Percentiles rank a stretch among this genome's conserved stretches.
Conservation (phyloP, 1,140 invertebrate genomes). For the Musca domestica region DNA sequence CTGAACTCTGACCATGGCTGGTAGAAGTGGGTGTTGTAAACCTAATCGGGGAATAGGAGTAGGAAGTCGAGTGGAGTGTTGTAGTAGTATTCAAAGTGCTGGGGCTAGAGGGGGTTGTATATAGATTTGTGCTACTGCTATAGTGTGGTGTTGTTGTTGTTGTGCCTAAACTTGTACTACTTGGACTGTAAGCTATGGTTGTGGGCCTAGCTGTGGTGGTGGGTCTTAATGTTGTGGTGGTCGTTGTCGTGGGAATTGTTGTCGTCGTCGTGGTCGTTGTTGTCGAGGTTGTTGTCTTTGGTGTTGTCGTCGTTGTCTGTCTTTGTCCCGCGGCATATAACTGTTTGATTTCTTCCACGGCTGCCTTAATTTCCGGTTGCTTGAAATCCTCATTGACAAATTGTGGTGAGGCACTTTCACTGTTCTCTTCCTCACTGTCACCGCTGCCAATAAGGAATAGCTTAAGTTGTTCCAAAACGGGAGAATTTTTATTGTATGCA, state of each 20-base stretch:
- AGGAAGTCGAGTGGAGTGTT: slow-evolving; percentile 28
- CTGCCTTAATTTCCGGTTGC: slow-evolving; percentile 35
- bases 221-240: slow-evolving; percentile 40
- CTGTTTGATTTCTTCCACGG: slow-evolving; percentile 40
- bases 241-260: slow-evolving; percentile 26
- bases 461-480: slow-evolving; percentile 44
- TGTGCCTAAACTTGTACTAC: background rate
- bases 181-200: slow-evolving; percentile 32
- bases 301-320: slow-evolving; percentile 10
- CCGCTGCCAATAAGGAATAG: slow-evolving; percentile 39
- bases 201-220: slow-evolving; percentile 34
- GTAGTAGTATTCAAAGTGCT: slow-evolving; percentile 32
- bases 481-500: slow-evolving; percentile 25
- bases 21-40: too few species aligned
- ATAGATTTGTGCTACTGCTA: too few species aligned
- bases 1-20: too few species aligned
- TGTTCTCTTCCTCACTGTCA: slow-evolving; percentile 44
- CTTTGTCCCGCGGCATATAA: slow-evolving; percentile 19
- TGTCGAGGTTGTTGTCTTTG: slow-evolving; percentile 19
- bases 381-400: slow-evolving; percentile 44
- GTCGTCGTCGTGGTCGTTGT: slow-evolving; percentile 8
- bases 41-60: too few species aligned
- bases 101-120: too few species aligned
- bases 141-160: background rate
- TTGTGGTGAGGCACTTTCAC: slow-evolving; percentile 45